phyloP scores from a whole-genome alignment of 2,888 invertebrate species.

The Spodoptera littoralis region DNA sequence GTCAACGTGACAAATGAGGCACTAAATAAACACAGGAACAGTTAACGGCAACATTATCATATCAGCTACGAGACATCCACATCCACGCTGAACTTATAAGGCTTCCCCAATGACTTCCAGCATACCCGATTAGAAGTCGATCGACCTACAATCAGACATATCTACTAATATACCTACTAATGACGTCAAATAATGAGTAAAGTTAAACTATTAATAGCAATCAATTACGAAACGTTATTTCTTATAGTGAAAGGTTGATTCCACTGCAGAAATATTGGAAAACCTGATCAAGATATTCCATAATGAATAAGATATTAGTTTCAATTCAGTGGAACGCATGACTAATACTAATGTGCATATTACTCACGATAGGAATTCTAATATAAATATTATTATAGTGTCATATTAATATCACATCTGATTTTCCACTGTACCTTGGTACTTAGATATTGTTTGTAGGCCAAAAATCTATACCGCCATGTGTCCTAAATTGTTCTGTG shows the following conservation, averaged over 20 bases:
- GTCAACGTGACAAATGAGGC: too few relatives aligned
- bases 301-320: conserved; percentile 32
- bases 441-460: too few relatives aligned
- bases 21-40: too few relatives aligned
- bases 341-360: conserved; percentile 38
- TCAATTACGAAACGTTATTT: conserved; percentile 14
- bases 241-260: conserved; percentile 48
- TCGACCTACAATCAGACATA: neutral
- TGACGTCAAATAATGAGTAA: neutral
- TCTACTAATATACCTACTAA: neutral
- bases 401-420: too few relatives aligned
- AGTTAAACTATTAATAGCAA: neutral
- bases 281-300: conserved; percentile 47
- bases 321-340: conserved; percentile 35
- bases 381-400: neutral
- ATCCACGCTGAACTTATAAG: too few relatives aligned
- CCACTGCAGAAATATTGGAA: conserved; percentile 33
- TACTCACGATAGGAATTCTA: conserved; percentile 13
- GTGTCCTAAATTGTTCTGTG: too few relatives aligned
- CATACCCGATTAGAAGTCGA: too few relatives aligned
- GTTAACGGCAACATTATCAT: too few relatives aligned
- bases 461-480: too few relatives aligned
- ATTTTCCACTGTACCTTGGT: too few relatives aligned
- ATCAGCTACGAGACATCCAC: too few relatives aligned
- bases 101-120: too few relatives aligned